Base-by-base conservation (phyloP, 2,888 invertebrate species). In the Athripsodes cinereus region DNA sequence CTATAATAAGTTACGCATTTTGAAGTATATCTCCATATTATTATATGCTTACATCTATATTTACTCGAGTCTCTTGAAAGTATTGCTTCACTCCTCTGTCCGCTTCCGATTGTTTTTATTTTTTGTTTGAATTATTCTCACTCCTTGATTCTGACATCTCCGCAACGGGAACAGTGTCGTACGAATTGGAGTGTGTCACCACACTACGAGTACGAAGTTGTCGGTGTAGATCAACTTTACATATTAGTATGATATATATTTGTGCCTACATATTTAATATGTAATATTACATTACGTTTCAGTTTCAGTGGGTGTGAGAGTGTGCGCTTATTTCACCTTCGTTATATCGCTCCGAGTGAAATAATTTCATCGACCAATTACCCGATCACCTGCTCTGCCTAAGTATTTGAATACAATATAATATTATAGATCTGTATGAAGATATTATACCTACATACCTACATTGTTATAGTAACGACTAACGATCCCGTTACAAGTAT, bases 1-100 rank as follows among this genome's bases (percentile, higher is more conserved):
- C 58, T 53, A 58, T 58, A 58, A 58, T 58, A 58, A 58, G 57
- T 52, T 57, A 52, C 52, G 22, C 47, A 57, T 52, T 57, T 57
- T 20, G 55, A 49, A 55, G 47, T 52, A 21, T 57, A 34, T 48
- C 48, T 48, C 5, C 2, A 44, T 44, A 18, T 44, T 18, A 16
- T 44, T 5, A 19, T 44, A 50, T 26, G 50, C 46, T 44, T 35
- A n/a, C n/a, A n/a, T 53, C 57, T 57, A 57, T 47, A 53, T 57
- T 57, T 57, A 57, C 22, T 18, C 49, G n/a, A 26, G 53, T 19
- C 48, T 40, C 22, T 47, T 21, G 53, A 52, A 52, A 40, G 21
- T 19, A 3, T 40, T 40, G 3, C 40, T 40, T 16, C 40, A n/a
- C 13, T 40, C 47, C 44, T 52, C 53, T 48, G 16, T 35, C 52